Base-by-base conservation (phyloP, 2,888 invertebrate species). In the Hoplodrina blanda region DNA sequence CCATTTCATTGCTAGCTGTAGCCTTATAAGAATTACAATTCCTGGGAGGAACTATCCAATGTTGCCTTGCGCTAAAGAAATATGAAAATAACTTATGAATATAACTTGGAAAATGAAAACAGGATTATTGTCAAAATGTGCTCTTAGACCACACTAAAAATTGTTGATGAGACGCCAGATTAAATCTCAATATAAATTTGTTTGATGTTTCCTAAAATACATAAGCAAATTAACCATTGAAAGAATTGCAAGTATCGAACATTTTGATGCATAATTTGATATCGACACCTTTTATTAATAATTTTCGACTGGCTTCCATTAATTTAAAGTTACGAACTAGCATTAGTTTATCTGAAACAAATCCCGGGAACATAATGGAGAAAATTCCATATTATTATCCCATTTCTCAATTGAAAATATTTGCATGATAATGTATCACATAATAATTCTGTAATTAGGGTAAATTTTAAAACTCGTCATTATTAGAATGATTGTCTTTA, bases 1-100 rank as follows among this genome's bases (percentile, higher is more conserved):
- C 41, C 13, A 49, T 46, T 78, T 57, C 41, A 49, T 53, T 57
- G 66, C 46, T 72, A 25, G 41, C 13, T 64, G 6, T 78, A 78
- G 33, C 52, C 49, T 57, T 78, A 57, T 50, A 76, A 61, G 20
- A 70, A 57, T 44, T 25, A 46, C 4, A 25, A 54, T 59, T 20
- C n/a, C 11, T 63, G 33, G 15, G 11, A 33, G 63, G 6, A 64
- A 46, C 11, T 53, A 61, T 20, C 19, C 37, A 33, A 44, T 62
- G 71, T 61, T 75, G 55, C 64, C 49, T 78, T 59, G 44, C 53
- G 62, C 17, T 1, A 54, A 63, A 10, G 41, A 17, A 41, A 44
- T 62, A 52, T 60, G 17, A 49, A 70, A 61, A 61, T 53, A 49
- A 56, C 46, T 69, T 15, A 20, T 46, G 19, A 11, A 52, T 55